Percentiles rank a stretch among this genome's conserved stretches.
Evolutionary conservation across 2,888 invertebrate species (phyloP).

Genomic region (Colletes collaris): DNA sequence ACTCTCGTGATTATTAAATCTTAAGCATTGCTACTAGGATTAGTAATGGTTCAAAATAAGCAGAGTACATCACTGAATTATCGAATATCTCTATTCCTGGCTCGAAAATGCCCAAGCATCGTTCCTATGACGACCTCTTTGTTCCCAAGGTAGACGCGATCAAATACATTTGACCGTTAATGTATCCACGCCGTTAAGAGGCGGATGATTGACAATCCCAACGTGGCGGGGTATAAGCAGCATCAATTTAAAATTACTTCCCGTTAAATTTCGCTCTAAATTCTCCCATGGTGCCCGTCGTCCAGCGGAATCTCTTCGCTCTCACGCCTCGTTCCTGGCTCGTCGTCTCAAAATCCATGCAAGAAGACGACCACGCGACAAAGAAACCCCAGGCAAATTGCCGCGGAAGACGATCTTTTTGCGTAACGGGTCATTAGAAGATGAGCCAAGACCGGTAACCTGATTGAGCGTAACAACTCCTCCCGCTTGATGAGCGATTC

Average conservation of each 20-base stretch:
- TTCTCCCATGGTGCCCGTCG: neutral
- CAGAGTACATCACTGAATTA: no score
- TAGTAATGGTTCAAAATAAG: no score
- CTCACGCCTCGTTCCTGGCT: constrained; percentile 5
- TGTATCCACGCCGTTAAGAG: no score
- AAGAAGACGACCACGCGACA: constrained; percentile 9
- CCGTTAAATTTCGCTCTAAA: neutral
- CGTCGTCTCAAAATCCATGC: neutral
- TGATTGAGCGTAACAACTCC: constrained; percentile 38
- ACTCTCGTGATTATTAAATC: no score
- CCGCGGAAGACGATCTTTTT: constrained; percentile 19
- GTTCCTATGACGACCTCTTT: no score
- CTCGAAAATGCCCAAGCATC: no score
- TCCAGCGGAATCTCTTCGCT: neutral
- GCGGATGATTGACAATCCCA: no score
- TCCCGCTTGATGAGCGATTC: constrained; percentile 25
- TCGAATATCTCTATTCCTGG: no score
- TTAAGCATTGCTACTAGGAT: no score
- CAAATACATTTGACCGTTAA: no score
- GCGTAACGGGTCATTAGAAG: constrained; percentile 36
- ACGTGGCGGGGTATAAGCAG: neutral
- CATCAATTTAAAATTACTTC: no score
- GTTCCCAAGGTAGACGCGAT: no score
- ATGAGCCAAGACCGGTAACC: constrained; percentile 17
- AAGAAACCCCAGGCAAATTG: constrained; percentile 25